A percentile compares a stretch with the other conserved stretches of the same genome.
Evolutionary conservation across 2,113 vertebrate genomes (phyloP).

Genomic region (Egretta garzetta): DNA sequence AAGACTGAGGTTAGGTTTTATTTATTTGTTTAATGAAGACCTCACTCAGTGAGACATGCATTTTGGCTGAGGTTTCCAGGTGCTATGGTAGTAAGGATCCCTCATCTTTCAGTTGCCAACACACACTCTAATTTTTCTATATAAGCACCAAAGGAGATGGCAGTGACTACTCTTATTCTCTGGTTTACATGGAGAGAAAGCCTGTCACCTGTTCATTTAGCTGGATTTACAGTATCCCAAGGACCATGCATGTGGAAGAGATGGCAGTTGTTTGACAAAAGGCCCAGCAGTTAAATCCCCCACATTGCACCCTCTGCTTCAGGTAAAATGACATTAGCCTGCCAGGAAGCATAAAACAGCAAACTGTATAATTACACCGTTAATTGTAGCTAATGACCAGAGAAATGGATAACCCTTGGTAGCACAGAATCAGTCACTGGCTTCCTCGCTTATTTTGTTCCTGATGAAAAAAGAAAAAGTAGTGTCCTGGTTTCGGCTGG

Average conservation of each 20-base stretch:
- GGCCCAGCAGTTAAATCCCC: not conserved
- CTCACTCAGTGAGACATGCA: accelerated
- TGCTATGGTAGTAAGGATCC: not conserved
- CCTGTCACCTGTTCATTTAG: not conserved
- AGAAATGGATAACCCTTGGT: not conserved
- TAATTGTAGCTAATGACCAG: conserved; percentile 12
- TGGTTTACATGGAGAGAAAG: not conserved
- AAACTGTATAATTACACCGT: not conserved
- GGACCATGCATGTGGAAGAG: not conserved
- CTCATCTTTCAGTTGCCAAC: not conserved
- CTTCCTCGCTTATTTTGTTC: not conserved
- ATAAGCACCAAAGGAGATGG: not conserved
- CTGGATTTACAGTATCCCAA: not conserved
- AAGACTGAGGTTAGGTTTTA: not conserved
- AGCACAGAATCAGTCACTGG: not conserved
- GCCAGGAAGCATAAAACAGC: not conserved
- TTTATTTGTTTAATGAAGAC: not conserved
- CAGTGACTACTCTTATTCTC: not conserved
- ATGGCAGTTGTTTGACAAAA: not conserved
- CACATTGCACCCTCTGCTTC: not conserved
- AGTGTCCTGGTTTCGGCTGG: no score
- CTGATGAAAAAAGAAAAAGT: not conserved
- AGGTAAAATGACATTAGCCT: not conserved
- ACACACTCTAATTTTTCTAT: not conserved
- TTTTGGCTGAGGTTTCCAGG: not conserved